phyloP scores from a whole-genome alignment of 2,113 vertebrate species.

The Mesembrinibis cayennensis region DNA sequence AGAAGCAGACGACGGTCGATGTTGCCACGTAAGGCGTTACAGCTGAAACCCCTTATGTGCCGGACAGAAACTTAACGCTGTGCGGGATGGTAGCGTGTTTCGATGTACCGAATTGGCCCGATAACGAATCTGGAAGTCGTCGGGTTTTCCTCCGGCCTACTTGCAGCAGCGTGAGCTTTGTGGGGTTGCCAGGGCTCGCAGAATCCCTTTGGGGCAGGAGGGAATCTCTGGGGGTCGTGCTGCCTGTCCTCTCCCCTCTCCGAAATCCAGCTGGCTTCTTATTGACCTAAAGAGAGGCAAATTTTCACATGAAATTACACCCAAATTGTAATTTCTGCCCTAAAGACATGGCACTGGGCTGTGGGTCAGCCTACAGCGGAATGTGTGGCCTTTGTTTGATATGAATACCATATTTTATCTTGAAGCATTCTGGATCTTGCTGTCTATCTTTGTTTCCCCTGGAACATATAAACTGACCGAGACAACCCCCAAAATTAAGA shows the following conservation, averaged over 20 bases:
- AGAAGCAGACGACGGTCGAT: not conserved
- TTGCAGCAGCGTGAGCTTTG: not conserved
- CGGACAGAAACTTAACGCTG: accelerated
- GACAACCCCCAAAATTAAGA: not conserved
- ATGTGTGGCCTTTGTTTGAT: not conserved
- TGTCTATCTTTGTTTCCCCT: not conserved
- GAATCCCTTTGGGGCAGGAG: not conserved
- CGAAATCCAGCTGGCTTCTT: not conserved
- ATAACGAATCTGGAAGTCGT: not conserved
- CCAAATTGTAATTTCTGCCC: not conserved
- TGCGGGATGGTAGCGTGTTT: not conserved
- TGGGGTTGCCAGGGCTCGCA: not conserved
- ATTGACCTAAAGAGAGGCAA: not conserved
- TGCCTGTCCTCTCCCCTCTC: not conserved
- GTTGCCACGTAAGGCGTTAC: not conserved
- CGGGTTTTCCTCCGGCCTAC: not conserved
- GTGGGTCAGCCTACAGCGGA: too few species aligned
- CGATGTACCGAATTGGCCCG: accelerated
- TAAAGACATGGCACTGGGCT: not conserved
- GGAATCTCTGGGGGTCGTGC: accelerated
- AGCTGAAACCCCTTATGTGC: not conserved
- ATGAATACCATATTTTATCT: not conserved
- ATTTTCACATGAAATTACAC: not conserved
- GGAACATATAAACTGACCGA: not conserved
- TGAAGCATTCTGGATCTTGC: not conserved